Conservation (phyloP, 2,113 vertebrate genomes). For the Pavo muticus region DNA sequence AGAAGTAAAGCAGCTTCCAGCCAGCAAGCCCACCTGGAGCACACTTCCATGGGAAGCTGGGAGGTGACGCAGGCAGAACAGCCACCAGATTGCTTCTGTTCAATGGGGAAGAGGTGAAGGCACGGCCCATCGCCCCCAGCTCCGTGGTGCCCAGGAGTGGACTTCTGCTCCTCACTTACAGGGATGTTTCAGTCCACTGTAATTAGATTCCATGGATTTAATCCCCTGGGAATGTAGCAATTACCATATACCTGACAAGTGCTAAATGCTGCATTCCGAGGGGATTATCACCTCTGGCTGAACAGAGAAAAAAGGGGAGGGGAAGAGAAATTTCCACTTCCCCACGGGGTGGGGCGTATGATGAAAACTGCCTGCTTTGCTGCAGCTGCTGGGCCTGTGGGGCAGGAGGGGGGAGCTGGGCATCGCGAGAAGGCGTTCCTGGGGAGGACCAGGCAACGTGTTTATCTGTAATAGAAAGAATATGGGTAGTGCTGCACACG, state of each 20-base stretch:
- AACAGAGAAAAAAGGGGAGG: slow-evolving; percentile 50
- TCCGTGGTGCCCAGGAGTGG: background rate
- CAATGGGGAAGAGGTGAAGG: fast-evolving
- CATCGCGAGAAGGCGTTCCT: slow-evolving; percentile 25
- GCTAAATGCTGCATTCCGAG: slow-evolving; percentile 72
- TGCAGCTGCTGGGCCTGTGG: slow-evolving; percentile 17
- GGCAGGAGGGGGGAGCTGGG: background rate
- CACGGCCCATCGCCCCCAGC: background rate
- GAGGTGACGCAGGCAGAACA: background rate
- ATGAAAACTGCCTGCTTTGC: background rate
- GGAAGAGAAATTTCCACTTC: slow-evolving; percentile 47
- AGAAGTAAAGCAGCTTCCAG: background rate
- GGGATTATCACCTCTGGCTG: slow-evolving; percentile 71
- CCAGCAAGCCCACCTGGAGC: background rate
- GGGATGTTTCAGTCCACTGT: slow-evolving; percentile 46
- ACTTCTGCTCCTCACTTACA: slow-evolving; percentile 32
- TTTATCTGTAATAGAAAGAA: background rate
- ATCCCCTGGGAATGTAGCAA: slow-evolving; percentile 70
- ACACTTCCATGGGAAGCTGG: background rate
- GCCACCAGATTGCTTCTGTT: fast-evolving
- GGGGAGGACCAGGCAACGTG: slow-evolving; percentile 32
- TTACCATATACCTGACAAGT: slow-evolving; percentile 77
- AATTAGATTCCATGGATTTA: slow-evolving; percentile 71
- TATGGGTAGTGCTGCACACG: background rate
- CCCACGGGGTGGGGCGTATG: background rate